phyloP scores from a whole-genome alignment of 2,113 vertebrate genomes.

The Hyaena hyaena region DNA sequence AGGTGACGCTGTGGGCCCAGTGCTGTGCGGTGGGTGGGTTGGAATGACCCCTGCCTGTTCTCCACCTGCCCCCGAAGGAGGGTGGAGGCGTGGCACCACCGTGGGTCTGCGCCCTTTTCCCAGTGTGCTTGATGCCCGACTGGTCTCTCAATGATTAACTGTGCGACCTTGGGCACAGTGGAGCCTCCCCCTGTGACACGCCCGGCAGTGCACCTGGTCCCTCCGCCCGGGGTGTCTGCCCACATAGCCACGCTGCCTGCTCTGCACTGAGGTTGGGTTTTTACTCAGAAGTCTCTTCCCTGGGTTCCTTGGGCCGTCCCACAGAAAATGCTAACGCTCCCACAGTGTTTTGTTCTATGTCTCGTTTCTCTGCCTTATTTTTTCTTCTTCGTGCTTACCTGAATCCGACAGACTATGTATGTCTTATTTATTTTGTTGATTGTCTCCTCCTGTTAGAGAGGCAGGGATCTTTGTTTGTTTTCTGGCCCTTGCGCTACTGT shows the following conservation, averaged over 20 bases:
- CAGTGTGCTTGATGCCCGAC: fast-evolving
- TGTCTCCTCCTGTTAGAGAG: neutral
- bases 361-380: neutral
- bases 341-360: neutral
- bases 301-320: neutral
- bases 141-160: conserved; percentile 11
- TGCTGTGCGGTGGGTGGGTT: too few relatives aligned
- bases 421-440: neutral
- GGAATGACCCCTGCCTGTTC: neutral
- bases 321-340: neutral
- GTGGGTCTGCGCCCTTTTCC: neutral
- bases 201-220: fast-evolving
- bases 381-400: neutral
- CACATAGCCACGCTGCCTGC: fast-evolving
- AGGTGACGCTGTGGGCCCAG: fast-evolving
- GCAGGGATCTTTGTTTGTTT: neutral
- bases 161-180: neutral
- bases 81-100: neutral
- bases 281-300: neutral
- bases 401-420: neutral
- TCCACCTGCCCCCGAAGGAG: neutral
- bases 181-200: neutral
- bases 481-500: neutral
- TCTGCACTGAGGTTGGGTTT: neutral
- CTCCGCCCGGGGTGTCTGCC: neutral